Evolutionary conservation across 1,140 invertebrate species (phyloP), one percentile per base, ranked within the genome.

Genomic region (Panagrolaimus sp.): DNA sequence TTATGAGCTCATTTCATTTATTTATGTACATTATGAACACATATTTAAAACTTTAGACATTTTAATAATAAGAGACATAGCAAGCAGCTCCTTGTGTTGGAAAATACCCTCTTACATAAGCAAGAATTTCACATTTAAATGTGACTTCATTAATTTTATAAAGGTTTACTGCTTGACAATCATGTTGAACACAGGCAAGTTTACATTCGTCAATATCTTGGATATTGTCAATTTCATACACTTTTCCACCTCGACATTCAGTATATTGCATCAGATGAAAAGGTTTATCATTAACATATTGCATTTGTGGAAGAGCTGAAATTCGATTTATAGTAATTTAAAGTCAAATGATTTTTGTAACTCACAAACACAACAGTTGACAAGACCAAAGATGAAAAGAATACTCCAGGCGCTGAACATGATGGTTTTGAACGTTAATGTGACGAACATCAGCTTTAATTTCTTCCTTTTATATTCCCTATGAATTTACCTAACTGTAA

Each of bases 201-300:
- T 76, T 76, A 62, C 75, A 76, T 64, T 76, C 76, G 47, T 76
- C 75, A 21, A 76, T 76, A 52, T 76, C 75, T 74, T 74, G 75
- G 10, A 76, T 67, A 24, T 78, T 62, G 17, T 79, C 71, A 26
- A 76, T 78, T 68, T 76, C 75, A 55, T 67, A 76, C 7, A 76
- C 74, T 67, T 76, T 76, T 8, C 75, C 75, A 43, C 75, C 75
- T 43, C 58, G 48, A 45, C 75, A 76, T 67, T 76, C 75, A 24
- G 71, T 78, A 24, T 74, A 72, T 62, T 76, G 75, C 71, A 76
- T 72, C 28, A 76, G 58, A 71, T 76, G 73, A 62, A 71, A 76
- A 2, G 75, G 75, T 24, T 71, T 69, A 48, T 76, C 64, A 48
- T 76, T 76, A 21, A 76, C 75, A 48, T 76, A 76, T 62, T 72